These are phyloP conservation scores for Gobio gobio DNA, from an alignment of 2,113 vertebrate genomes.

Conservation along the genomic window DNA sequence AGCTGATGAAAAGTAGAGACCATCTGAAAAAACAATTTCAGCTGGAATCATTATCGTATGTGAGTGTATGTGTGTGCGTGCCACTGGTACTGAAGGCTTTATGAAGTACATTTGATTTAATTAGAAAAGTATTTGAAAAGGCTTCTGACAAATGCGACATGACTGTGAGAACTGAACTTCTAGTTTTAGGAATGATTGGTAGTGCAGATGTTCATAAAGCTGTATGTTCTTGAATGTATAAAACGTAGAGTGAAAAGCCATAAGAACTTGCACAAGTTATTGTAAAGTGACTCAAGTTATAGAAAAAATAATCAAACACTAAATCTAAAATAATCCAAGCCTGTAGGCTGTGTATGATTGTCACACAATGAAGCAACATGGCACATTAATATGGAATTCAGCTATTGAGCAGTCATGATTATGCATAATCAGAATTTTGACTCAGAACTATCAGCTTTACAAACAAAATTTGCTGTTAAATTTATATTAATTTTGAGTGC, in stretches of 20 bases:
- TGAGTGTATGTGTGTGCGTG: not conserved
- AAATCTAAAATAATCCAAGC: conserved; percentile 4
- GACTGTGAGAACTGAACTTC: conserved; percentile 8
- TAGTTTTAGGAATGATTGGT: not conserved
- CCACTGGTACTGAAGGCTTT: conserved; percentile 11
- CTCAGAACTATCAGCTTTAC: not conserved
- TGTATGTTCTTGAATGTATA: not conserved
- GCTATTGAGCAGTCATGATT: not conserved
- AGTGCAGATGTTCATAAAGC: conserved; percentile 26
- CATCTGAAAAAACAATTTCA: conserved; percentile 40
- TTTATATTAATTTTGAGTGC: not conserved
- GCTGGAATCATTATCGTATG: not conserved
- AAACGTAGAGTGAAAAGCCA: no score
- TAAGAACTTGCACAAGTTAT: not conserved
- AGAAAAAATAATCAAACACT: not conserved
- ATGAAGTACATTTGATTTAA: conserved; percentile 17
- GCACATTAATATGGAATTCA: not conserved
- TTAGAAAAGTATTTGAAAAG: not conserved
- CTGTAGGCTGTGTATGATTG: not conserved
- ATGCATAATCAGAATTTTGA: not conserved
- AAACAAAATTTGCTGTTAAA: not conserved
- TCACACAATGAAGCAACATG: not conserved
- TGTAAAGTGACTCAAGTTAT: not conserved
- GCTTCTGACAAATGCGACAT: conserved; percentile 5
- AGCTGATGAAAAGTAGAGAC: conserved; percentile 36